These are phyloP conservation scores for Vanessa cardui DNA, from an alignment of 2,888 invertebrate species.

Conservation along the genomic window DNA sequence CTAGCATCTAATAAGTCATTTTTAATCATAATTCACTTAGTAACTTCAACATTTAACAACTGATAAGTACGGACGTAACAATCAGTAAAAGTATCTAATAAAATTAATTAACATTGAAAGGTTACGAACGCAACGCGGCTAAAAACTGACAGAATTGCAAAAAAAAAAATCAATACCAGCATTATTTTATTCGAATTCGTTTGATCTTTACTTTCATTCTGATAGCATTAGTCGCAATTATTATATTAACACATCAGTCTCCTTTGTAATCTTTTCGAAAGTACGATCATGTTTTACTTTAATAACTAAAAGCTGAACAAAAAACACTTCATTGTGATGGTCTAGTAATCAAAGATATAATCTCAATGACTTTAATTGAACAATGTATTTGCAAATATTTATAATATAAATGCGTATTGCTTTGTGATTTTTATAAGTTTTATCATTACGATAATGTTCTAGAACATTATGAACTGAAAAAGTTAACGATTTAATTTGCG, in stretches of 20 bases:
- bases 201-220: conserved; percentile 62
- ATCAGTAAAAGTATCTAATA: neutral
- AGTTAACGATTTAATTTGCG: neutral
- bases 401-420: conserved; percentile 4
- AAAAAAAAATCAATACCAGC: conserved; percentile 19
- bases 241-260: conserved; percentile 52
- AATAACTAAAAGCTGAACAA: conserved; percentile 9
- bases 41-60: no score
- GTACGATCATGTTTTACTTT: conserved; percentile 32
- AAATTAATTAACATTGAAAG: neutral
- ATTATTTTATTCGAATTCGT: conserved; percentile 32
- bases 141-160: conserved; percentile 15
- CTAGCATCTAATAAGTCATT: no score
- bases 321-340: conserved; percentile 25
- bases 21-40: no score
- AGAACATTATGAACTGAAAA: no score
- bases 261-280: conserved; percentile 44
- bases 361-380: conserved; percentile 30
- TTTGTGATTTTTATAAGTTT: neutral
- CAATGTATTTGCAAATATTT: conserved; percentile 24
- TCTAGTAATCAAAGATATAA: conserved; percentile 29
- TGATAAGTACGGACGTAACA: no score
- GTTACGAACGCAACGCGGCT: neutral
- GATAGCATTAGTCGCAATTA: conserved; percentile 63
- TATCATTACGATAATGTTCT: no score